Evolutionary conservation across 2,888 invertebrate genomes (phyloP), one percentile per base, ranked within the genome.

Genomic region (Cheilosia soror): DNA sequence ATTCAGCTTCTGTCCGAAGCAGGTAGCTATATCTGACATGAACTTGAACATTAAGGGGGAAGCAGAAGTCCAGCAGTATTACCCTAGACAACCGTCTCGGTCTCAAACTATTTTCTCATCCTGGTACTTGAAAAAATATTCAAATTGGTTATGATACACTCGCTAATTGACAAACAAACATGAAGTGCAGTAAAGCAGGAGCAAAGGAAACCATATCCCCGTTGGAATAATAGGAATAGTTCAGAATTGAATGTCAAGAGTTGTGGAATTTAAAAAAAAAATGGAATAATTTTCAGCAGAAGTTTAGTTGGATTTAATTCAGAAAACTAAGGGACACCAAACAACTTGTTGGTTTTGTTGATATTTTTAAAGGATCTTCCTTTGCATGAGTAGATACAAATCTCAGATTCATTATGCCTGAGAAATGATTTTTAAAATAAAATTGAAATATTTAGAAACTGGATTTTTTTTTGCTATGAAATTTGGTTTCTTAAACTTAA

Each of bases 121-220:
- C 27, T 31, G 33, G 33, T 44, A 37, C 53, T 79, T 72, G 72
- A 65, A 53, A 68, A 76, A 42, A 60, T 79, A 60, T 79, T 79
- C 79, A 72, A 66, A 65, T 76, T 81, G 76, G 62, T 63, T 76
- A 58, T 68, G 69, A 76, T 63, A 57, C 69, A 76, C 27, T 76
- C 27, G 27, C 63, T 81, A 69, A 81, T 81, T 75, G 75, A 76
- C 68, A 75, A 55, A 47, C 60, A 60, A 79, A 79, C 65, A 71
- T 51, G 47, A 33, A 40, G 15, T 11, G 58, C n/a, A 27, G 13
- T 9, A 5, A 7, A 13, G 11, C 9, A 37, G 15, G 27, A 49
- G 1, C 13, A 15, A 31, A 29, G 57, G 49, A 33, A 44, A n/a
- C 31, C 37, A 42, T 3, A 25, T 47, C 27, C 51, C 58, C 57